Evolutionary conservation across 2,888 invertebrate genomes (phyloP).

Genomic region (Hermaeophaga mercurialis): DNA sequence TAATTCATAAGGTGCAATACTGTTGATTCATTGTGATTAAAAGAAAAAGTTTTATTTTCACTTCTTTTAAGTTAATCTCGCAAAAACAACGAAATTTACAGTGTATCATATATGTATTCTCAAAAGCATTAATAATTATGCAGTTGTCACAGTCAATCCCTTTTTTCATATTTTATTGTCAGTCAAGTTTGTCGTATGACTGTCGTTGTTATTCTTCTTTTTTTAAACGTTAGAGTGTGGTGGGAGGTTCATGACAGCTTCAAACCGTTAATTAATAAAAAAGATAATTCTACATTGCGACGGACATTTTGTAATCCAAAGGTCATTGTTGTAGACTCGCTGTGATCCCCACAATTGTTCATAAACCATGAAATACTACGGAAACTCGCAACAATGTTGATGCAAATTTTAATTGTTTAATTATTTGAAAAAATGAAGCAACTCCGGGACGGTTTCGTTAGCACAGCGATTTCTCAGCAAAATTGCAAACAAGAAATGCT

Average conservation of each 20-base stretch:
- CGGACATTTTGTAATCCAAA: constrained; percentile 13
- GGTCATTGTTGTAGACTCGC: constrained; percentile 18
- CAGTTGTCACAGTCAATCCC: no score
- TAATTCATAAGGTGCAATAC: neutral
- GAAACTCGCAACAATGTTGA: constrained; percentile 28
- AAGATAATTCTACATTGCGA: constrained; percentile 7
- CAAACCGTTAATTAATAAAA: no score
- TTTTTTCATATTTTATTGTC: no score
- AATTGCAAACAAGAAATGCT: constrained; percentile 18
- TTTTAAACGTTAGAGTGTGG: no score
- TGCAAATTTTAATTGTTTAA: constrained; percentile 38
- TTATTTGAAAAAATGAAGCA: constrained; percentile 31
- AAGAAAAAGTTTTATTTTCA: no score
- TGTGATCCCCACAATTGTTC: constrained; percentile 20
- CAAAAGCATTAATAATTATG: no score
- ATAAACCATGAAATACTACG: constrained; percentile 17
- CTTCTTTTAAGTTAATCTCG: no score
- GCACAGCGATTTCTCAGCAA: constrained; percentile 21
- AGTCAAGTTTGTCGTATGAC: no score
- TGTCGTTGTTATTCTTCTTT: no score
- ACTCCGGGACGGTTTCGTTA: constrained; percentile 29
- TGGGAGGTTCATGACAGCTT: no score
- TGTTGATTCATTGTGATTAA: neutral
- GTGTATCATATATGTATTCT: no score
- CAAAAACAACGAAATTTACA: no score